Evolutionary conservation across 2,797 vertebrate genomes (phyloP), one percentile per base, ranked within the genome.

Genomic region (Eulemur albifrons): DNA sequence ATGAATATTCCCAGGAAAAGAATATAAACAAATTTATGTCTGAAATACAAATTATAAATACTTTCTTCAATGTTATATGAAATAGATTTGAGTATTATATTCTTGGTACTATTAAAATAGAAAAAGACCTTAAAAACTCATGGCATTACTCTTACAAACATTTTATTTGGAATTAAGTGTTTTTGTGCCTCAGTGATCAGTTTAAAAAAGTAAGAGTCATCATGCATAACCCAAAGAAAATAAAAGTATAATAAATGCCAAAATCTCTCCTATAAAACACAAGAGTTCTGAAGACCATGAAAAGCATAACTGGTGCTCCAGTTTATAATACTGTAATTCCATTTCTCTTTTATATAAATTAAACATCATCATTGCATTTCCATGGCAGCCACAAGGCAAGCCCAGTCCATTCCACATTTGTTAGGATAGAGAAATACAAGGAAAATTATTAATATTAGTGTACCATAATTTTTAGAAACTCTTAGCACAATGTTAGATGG

Each of bases 121-220:
- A 40, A 45, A 84, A 93, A 50, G 32, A 90, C 85, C 18, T 70
- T 93, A 90, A 95, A 89, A 75, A 59, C 38, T 90, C 67, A 79
- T 25, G 27, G 38, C 27, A 57, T 92, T 86, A 69, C 17, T 95
- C 38, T 83, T 9, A 79, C n/a, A 83, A 90, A 86, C 30, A 83
- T 17, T 93, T n/a, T 80, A 67, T 76, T 80, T 84, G n/a, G 43
- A 85, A 91, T 88, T 84, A 88, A 88, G 27, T 86, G 38, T 54
- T 65, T 89, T 82, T 70, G 63, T 82, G 35, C 32, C 30, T 87
- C 84, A 12, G 57, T 88, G 23, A 61, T 79, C 50, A 3, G 25
- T 40, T 45, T 57, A 95, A 94, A 90, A 85, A 21, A 50, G 2
- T 32, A n/a, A 50, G 32, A 61, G 14, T 4, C 18, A 5, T 45